Evolutionary conservation across 92 coral and sea anemone genomes (phyloP).

Genomic region (Phenganax marumi): DNA sequence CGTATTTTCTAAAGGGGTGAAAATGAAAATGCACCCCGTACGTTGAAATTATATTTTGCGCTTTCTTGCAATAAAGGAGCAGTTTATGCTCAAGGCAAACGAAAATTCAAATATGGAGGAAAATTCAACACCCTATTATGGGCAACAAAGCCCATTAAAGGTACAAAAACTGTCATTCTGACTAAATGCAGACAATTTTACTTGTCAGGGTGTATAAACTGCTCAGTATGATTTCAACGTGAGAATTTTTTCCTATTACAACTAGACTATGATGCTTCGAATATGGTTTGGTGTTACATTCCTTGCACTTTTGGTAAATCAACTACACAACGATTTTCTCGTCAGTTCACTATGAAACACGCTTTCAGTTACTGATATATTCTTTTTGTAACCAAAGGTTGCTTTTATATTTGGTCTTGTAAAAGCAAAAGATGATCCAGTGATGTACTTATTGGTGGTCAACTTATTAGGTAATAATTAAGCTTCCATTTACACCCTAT

Average conservation of each 20-base stretch:
- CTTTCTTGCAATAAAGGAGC: too few species aligned
- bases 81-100: neutral
- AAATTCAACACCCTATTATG: neutral
- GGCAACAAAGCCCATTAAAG: neutral
- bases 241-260: neutral
- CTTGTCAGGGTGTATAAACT: neutral
- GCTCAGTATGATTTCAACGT: neutral
- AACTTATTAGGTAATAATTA: constrained; percentile 23
- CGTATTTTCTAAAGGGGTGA: too few species aligned
- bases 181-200: neutral
- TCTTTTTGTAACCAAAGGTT: constrained; percentile 13
- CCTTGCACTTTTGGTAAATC: constrained; percentile 32
- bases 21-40: too few species aligned
- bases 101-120: neutral
- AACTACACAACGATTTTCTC: neutral
- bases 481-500: neutral
- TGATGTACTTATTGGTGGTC: constrained; percentile 26
- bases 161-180: neutral
- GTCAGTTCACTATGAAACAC: neutral
- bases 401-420: constrained; percentile 39
- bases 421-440: constrained; percentile 43
- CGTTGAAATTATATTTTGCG: too few species aligned
- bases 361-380: neutral
- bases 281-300: constrained; percentile 31
- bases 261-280: constrained; percentile 8